Conservation (phyloP, 2,113 vertebrate species). For the Eonycteris spelaea region DNA sequence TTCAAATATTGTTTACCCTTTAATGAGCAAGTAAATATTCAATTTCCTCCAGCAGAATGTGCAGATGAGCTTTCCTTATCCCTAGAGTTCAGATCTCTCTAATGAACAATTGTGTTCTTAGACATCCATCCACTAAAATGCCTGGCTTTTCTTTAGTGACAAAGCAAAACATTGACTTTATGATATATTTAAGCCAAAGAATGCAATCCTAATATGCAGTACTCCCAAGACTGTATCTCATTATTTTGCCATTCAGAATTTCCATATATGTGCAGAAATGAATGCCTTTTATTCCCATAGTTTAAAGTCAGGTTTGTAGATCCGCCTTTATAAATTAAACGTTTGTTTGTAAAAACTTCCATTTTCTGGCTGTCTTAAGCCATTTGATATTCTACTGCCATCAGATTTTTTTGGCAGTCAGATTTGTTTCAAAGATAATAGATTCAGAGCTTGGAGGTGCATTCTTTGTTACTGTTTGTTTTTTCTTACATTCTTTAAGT, state of each 20-base stretch:
- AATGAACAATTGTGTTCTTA: not conserved
- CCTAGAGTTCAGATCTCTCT: not conserved
- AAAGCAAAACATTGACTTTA: not conserved
- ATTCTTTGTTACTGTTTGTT: not conserved
- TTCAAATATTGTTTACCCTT: slow-evolving; percentile 15
- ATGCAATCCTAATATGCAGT: not conserved
- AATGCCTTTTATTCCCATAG: not conserved
- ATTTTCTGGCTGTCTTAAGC: not conserved
- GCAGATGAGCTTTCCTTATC: not conserved
- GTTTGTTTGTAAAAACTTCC: not conserved
- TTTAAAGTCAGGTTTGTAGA: slow-evolving; percentile 17
- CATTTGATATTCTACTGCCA: not conserved
- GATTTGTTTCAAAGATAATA: slow-evolving; percentile 11
- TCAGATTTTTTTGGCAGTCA: not conserved
- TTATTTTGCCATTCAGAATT: not conserved
- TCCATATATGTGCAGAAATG: not conserved
- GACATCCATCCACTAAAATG: not conserved
- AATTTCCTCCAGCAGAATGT: not conserved
- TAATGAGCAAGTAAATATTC: slow-evolving; percentile 1
- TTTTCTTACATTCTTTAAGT: not conserved
- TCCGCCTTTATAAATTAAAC: not conserved
- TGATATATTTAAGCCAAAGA: not conserved
- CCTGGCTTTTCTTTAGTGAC: not conserved
- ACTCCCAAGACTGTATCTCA: not conserved
- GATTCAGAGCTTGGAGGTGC: not conserved